Conservation (phyloP, 1,140 invertebrate species). For the Drosophila sp. region DNA sequence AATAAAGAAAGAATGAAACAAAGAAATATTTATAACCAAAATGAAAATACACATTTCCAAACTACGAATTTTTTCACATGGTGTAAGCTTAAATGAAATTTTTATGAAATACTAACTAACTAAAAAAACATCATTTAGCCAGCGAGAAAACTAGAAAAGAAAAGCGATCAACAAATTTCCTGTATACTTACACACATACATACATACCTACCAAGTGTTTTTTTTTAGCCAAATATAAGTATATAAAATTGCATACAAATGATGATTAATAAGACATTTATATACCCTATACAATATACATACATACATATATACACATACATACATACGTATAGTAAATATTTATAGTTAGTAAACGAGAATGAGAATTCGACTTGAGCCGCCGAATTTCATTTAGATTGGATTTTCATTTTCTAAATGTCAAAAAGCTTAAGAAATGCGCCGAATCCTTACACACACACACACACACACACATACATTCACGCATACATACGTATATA, state of each 20-base stretch:
- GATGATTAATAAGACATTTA: slow-evolving; percentile 31
- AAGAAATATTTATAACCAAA: slow-evolving; percentile 19
- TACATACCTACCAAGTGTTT: background rate
- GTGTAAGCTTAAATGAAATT: slow-evolving; percentile 52
- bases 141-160: background rate
- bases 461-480: background rate
- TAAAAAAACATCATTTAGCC: background rate
- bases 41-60: slow-evolving; percentile 45
- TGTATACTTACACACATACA: slow-evolving; percentile 2
- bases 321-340: slow-evolving; percentile 41
- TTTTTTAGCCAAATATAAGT: slow-evolving; percentile 22
- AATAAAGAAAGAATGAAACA: slow-evolving; percentile 14
- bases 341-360: slow-evolving; percentile 71
- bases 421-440: too few species aligned
- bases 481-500: slow-evolving; percentile 22
- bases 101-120: slow-evolving; percentile 6
- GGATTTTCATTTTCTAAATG: background rate
- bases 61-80: slow-evolving; percentile 63
- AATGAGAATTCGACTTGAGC: slow-evolving; percentile 39
- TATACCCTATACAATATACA: slow-evolving; percentile 56
- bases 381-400: slow-evolving; percentile 56
- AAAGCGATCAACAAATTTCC: slow-evolving; percentile 5
- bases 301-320: slow-evolving; percentile 51
- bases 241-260: slow-evolving; percentile 4
- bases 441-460: slow-evolving; percentile 13